Percentiles rank a stretch among this genome's conserved stretches.
phyloP scores from a whole-genome alignment of 2,797 vertebrate genomes.

The Crenuchus spilurus region DNA sequence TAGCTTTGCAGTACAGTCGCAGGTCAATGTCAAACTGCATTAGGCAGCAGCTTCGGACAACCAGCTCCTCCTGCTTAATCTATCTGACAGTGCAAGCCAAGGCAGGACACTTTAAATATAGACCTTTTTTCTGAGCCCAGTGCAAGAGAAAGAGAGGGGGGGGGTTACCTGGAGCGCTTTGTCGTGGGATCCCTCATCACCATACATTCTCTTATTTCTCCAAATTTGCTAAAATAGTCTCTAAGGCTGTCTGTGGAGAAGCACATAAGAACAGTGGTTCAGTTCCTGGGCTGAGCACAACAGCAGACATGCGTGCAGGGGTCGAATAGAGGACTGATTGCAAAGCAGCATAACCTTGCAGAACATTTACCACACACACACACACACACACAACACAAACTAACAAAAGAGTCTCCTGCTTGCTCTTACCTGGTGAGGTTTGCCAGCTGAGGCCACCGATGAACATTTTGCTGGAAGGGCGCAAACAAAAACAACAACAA shows the following conservation, averaged over 20 bases:
- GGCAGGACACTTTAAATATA: conserved; percentile 46
- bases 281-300: background rate
- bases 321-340: conserved; percentile 94
- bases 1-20: conserved; percentile 73
- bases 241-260: conserved; percentile 93
- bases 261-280: background rate
- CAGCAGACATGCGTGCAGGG: conserved; percentile 80
- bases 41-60: conserved; percentile 74
- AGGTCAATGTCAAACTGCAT: conserved; percentile 84
- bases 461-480: conserved; percentile 97
- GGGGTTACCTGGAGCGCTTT: conserved; percentile 96
- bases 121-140: conserved; percentile 5
- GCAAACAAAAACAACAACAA: conserved; percentile 44
- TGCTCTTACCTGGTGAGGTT: conserved; percentile 94
- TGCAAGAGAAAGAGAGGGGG: conserved; percentile 64
- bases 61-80: conserved; percentile 70
- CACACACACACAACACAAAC: conserved; percentile 47
- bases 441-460: conserved; percentile 99
- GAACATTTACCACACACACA: conserved; percentile 73
- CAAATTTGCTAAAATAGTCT: conserved; percentile 99
- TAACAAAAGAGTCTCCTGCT: conserved; percentile 65
- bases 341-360: conserved; percentile 83
- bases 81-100: conserved; percentile 49
- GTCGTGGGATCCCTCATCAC: conserved; percentile 99
- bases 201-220: conserved; percentile 99